A percentile compares a stretch with the other conserved stretches of the same genome.
Conservation (phyloP, 64 coral and sea anemone species). For the Dendrophyllia cribrosa region DNA sequence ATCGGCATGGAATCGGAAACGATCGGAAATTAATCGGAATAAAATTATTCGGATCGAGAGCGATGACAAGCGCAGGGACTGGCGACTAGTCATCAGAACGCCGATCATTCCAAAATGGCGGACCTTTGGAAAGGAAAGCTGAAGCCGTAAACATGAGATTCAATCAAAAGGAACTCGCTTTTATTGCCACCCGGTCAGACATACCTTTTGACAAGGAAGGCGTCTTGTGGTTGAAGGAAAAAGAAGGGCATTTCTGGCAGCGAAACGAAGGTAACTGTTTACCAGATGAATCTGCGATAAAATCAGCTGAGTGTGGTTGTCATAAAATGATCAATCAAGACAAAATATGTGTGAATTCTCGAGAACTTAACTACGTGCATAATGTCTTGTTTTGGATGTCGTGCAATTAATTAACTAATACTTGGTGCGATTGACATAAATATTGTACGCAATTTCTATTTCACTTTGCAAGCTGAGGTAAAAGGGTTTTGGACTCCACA, state of each 20-base stretch:
- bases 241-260: constrained; percentile 92
- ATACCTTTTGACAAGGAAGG: constrained; percentile 95
- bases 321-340: neutral
- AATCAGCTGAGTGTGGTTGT: neutral
- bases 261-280: constrained; percentile 85
- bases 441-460: too few species aligned
- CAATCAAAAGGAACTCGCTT: constrained; percentile 96
- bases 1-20: too few species aligned
- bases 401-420: too few species aligned
- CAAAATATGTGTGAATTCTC: neutral
- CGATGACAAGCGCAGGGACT: neutral
- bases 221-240: constrained; percentile 88
- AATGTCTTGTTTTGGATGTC: too few species aligned
- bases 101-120: constrained; percentile 38
- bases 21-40: too few species aligned
- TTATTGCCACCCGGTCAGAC: constrained; percentile 81
- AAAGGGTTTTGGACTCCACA: too few species aligned
- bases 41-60: too few species aligned
- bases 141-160: constrained; percentile 84
- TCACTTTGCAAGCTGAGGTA: neutral
- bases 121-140: neutral
- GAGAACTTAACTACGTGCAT: too few species aligned
- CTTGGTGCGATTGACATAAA: too few species aligned
- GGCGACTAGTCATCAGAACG: neutral
- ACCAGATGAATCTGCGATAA: neutral